These are phyloP conservation scores for Lepidotrigona ventralis DNA, from an alignment of 1,140 invertebrate species.

Conservation along the genomic window DNA sequence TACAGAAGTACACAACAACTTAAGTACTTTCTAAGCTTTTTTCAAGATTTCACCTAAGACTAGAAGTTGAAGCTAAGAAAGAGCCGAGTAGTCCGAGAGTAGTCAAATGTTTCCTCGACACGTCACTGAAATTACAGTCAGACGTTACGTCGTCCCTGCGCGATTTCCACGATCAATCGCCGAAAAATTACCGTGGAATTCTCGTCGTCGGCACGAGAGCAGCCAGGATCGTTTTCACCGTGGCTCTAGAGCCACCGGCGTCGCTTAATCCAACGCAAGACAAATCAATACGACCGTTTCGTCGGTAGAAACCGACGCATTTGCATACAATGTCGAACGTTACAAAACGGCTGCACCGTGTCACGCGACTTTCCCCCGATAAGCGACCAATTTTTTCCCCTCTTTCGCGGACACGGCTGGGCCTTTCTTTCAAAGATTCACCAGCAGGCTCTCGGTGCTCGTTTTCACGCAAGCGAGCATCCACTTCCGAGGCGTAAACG, in stretches of 20 bases:
- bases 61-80: too few relatives aligned
- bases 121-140: too few relatives aligned
- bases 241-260: neutral
- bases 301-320: neutral
- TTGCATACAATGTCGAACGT: slow-evolving; percentile 29
- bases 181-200: neutral
- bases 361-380: slow-evolving; percentile 6
- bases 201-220: neutral
- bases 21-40: too few relatives aligned
- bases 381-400: neutral
- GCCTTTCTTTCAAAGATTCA: neutral
- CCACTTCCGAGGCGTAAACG: slow-evolving; percentile 36
- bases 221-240: neutral
- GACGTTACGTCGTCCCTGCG: too few relatives aligned
- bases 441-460: neutral
- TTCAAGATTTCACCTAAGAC: too few relatives aligned
- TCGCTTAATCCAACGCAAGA: slow-evolving; percentile 10
- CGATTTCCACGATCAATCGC: neutral
- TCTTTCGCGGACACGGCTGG: neutral
- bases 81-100: too few relatives aligned
- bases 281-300: slow-evolving; percentile 14
- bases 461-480: neutral
- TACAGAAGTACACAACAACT: too few relatives aligned
- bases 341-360: neutral
- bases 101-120: too few relatives aligned